A percentile compares a stretch with the other conserved stretches of the same genome.
These are phyloP conservation scores for Nycticryphes semicollaris DNA, from an alignment of 2,113 vertebrate genomes.

Conservation along the genomic window DNA sequence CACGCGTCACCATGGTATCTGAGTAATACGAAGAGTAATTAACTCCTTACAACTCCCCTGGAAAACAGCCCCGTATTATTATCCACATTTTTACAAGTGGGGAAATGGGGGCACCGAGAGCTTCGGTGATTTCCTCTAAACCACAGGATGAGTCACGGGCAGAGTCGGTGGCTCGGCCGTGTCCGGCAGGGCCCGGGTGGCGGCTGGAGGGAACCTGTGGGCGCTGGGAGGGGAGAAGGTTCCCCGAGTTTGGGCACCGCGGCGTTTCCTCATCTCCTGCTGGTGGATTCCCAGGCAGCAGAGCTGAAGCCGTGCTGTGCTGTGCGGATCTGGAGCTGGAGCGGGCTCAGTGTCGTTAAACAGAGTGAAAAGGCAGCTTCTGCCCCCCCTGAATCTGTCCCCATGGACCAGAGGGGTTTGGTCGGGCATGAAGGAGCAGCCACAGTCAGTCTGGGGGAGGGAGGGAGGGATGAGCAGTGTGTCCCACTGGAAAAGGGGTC, in stretches of 20 bases:
- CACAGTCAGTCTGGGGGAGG: not conserved
- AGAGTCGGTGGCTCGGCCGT: not conserved
- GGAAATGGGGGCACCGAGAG: slow-evolving; percentile 37
- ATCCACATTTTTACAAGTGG: slow-evolving; percentile 33
- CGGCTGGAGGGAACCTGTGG: not conserved
- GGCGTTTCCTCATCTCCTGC: accelerated
- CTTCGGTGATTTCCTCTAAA: not conserved
- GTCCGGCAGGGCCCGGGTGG: not conserved
- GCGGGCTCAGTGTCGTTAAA: not conserved
- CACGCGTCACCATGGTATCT: slow-evolving; percentile 29
- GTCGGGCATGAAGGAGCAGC: accelerated
- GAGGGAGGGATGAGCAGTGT: not conserved
- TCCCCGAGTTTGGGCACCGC: not conserved
- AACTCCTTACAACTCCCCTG: not conserved
- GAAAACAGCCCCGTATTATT: slow-evolving; percentile 5
- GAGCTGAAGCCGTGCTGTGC: not conserved
- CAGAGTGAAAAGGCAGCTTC: not conserved
- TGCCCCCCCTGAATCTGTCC: not conserved
- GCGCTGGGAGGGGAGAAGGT: not conserved
- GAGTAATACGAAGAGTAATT: slow-evolving; percentile 17
- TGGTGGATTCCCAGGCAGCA: not conserved
- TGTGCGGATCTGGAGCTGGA: not conserved
- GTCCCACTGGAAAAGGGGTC: not conserved
- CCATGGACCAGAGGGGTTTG: accelerated
- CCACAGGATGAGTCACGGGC: not conserved